Base-by-base conservation (phyloP, 2,888 invertebrate genomes). In the Sycophila texana region DNA sequence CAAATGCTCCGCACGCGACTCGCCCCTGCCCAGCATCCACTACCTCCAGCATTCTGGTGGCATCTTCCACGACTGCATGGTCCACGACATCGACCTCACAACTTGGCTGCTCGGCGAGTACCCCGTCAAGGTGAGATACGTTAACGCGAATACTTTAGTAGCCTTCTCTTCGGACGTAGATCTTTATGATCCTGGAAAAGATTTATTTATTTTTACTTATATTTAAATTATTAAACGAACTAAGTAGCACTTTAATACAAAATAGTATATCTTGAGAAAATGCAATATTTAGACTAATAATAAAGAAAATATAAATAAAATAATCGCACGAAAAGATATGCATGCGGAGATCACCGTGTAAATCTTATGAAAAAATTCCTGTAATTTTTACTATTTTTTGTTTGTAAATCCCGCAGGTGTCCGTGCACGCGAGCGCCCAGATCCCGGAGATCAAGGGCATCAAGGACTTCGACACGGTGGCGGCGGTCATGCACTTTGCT, bases 1-100 rank as follows among this genome's bases (percentile, higher is more conserved):
- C 26, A 94, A 93, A 89, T 92, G 93, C 0, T 92, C 93, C 18
- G 91, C 93, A 13, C 91, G 94, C 82, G 95, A 95, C 86, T 93
- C 93, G 18, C 94, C 95, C 0, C 88, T 94, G 78, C 94, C 95
- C 0, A 89, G 92, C 0, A 87, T 94, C 16, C 93, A 92, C 0
- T 95, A 94, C 85, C 89, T 95, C 18, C 92, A 91, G 82, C 89
- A 88, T 16, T 94, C 94, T 82, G 94, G 94, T 83, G 94, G 94
- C 16, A 93, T 95, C 53, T 94, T 94, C 87, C 93, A 94, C 80
- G 95, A 95, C 86, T 94, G 94, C 83, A 91, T 93, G 75, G 94
- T 95, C 1, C 95, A 95, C 84, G 95, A 95, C 86, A 91, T 95
- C 77, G 95, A 95, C 84, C 91, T 94, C 88, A 87, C 93, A 10